phyloP scores from a whole-genome alignment of 2,888 invertebrate genomes.

The Xylota sylvarum region DNA sequence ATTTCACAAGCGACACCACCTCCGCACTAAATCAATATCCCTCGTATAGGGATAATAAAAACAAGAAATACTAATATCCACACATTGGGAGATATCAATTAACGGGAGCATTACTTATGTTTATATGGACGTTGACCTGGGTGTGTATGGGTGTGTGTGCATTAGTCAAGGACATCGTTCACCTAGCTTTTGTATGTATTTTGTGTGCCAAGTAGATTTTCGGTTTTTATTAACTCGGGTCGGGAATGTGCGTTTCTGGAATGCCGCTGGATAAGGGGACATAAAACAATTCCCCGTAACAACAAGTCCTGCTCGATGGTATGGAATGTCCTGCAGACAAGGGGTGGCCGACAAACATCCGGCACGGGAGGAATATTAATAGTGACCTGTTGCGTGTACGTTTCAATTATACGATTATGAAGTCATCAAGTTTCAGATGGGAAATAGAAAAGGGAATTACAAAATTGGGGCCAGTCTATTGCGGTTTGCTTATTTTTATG shows the following conservation, averaged over 20 bases:
- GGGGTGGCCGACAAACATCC: too few relatives aligned
- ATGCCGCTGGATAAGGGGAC: slow-evolving; percentile 35
- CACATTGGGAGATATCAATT: slow-evolving; percentile 69
- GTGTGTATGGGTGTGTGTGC: slow-evolving; percentile 34
- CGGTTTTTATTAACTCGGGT: slow-evolving; percentile 58
- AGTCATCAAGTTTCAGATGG: slow-evolving; percentile 60
- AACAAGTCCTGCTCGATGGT: slow-evolving; percentile 38
- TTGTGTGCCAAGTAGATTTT: slow-evolving; percentile 26
- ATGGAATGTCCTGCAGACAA: slow-evolving; percentile 56
- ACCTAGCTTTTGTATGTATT: background rate
- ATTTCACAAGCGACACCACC: slow-evolving; percentile 49
- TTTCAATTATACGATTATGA: slow-evolving; percentile 73
- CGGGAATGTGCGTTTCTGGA: slow-evolving; percentile 64
- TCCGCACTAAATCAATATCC: slow-evolving; percentile 64
- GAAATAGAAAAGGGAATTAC: slow-evolving; percentile 37
- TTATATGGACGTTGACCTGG: slow-evolving; percentile 38
- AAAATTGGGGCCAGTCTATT: slow-evolving; percentile 30
- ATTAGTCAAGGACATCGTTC: slow-evolving; percentile 45
- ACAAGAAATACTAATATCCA: slow-evolving; percentile 61
- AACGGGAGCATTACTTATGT: slow-evolving; percentile 58
- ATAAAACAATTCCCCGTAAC: slow-evolving; percentile 54
- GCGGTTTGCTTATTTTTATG: slow-evolving; percentile 16
- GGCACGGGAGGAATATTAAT: slow-evolving; percentile 57
- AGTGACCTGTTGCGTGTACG: slow-evolving; percentile 71
- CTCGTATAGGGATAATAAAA: slow-evolving; percentile 53